Percentiles rank a stretch among this genome's conserved stretches.
Evolutionary conservation across 2,113 vertebrate genomes (phyloP).

Genomic region (Monopterus albus): DNA sequence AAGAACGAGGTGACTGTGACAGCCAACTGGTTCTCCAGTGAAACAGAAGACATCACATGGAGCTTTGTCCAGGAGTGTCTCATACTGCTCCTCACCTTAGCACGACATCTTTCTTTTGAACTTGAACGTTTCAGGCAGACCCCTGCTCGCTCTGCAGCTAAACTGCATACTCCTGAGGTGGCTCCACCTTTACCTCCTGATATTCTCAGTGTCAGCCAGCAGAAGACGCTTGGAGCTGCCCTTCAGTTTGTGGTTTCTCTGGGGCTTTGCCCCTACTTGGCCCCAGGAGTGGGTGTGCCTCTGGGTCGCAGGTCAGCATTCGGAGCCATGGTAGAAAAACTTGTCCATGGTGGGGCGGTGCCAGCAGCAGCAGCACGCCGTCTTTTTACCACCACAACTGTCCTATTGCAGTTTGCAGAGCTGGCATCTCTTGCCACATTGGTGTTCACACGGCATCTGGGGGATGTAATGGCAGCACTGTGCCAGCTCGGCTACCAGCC

Average conservation of each 20-base stretch:
- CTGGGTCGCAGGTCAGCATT: slow-evolving; percentile 83
- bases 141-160: slow-evolving; percentile 43
- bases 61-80: slow-evolving; percentile 84
- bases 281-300: slow-evolving; percentile 86
- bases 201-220: slow-evolving; percentile 87
- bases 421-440: slow-evolving; percentile 82
- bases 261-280: slow-evolving; percentile 88
- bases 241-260: slow-evolving; percentile 89
- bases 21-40: slow-evolving; percentile 66
- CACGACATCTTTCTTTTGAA: slow-evolving; percentile 77
- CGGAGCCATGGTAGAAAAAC: slow-evolving; percentile 76
- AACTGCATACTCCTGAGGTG: slow-evolving; percentile 72
- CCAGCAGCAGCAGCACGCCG: slow-evolving; percentile 52
- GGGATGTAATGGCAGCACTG: slow-evolving; percentile 87
- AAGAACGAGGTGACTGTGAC: slow-evolving; percentile 58
- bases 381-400: slow-evolving; percentile 73
- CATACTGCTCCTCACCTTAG: slow-evolving; percentile 84
- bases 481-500: slow-evolving; percentile 89
- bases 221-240: slow-evolving; percentile 80
- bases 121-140: slow-evolving; percentile 74
- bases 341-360: slow-evolving; percentile 36
- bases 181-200: slow-evolving; percentile 89
- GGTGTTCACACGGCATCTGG: slow-evolving; percentile 87
- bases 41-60: slow-evolving; percentile 82
- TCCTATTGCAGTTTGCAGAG: slow-evolving; percentile 80